Base-by-base conservation (phyloP, 2,113 vertebrate species). In the Bambusicola thoracicus region DNA sequence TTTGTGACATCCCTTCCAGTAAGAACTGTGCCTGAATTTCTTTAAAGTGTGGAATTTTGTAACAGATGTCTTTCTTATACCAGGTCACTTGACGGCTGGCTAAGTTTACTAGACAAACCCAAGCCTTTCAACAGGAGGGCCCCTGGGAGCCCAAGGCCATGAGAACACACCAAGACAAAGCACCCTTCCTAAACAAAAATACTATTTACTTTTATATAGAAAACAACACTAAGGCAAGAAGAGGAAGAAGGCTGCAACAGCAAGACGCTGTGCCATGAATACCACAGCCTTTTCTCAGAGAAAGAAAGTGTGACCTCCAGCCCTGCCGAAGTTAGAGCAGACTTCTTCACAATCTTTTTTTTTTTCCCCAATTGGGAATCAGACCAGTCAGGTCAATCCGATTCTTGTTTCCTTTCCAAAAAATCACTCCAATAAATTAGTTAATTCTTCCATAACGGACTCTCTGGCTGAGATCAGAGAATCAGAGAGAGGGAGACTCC, bases 241-340 rank as follows among this genome's bases (percentile, higher is more conserved):
- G 7, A 3, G 11, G 5, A n/a, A 24, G 8, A 82, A 40, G 8
- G 5, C 20, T 43, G 22, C 19, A 68, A 24, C 4, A 61, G 20
- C 8, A 87, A 63, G 40, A 81, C 48, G 7, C 7, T 2, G 0
- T 18, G 11, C 8, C 8, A 29, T 53, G 21, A 36, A 0, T 20
- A 66, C 15, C 25, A 22, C 11, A 63, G 22, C 2, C 4, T 53
- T 74, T 84, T 13, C 41, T 58, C 11, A 4, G 4, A 24, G 9
- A 7, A 53, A 29, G 51, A 29, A 1, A 7, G 4, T 1, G 24
- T 4, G n/a, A 8, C 38, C 63, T 56, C 11, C 0, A 2, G 13
- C 4, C 53, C n/a, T 27, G 66, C 16, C 15, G 44, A 27, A 15
- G 21, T 36, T 69, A 27, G 16, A 8, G 5, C 25, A 41, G 8